Evolutionary conservation across 2,888 invertebrate genomes (phyloP), one percentile per base, ranked within the genome.

Genomic region (Folsomia candida): DNA sequence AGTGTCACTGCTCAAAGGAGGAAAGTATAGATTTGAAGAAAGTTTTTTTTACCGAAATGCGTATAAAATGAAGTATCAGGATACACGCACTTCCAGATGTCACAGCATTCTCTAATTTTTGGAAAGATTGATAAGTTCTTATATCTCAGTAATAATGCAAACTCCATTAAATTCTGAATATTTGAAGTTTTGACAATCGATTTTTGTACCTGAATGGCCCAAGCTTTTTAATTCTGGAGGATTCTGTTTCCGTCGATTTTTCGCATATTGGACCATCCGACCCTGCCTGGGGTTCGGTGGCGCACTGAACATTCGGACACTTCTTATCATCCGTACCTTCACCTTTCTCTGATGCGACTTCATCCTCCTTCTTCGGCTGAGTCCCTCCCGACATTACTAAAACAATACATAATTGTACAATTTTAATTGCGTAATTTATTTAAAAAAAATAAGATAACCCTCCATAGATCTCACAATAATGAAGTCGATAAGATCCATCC

Each of bases 291-390:
- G 70, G 70, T 28, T 67, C 54, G 1, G 66, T 51, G 1, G 67
- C 61, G 65, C 72, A 72, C 11, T 24, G 29, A 4, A 73, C 51
- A 6, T 60, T 65, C 22, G 70, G 62, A 68, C 73, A 73, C 26
- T 67, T 70, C 3, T 28, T 57, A 14, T 60, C 62, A 2, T 11
- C 26, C 4, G 9, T 54, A 24, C 70, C n/a, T 20, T 26, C 26
- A 1, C 73, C 73, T 68, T 73, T 73, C 25, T 61, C 60, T 25
- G 51, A 60, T 2, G 20, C 18, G 20, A 64, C 60, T n/a, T 27
- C 62, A 11, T 26, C 22, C 14, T 51, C 20, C 2, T 67, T 58
- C 22, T 29, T 68, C 2, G 73, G 70, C 28, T 68, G 27, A 4
- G 20, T 57, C 14, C 73, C 73, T 0, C 54, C 66, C 2, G 57